These are phyloP conservation scores for Gadopsis marmoratus DNA, from an alignment of 2,797 vertebrate genomes.

Conservation along the genomic window DNA sequence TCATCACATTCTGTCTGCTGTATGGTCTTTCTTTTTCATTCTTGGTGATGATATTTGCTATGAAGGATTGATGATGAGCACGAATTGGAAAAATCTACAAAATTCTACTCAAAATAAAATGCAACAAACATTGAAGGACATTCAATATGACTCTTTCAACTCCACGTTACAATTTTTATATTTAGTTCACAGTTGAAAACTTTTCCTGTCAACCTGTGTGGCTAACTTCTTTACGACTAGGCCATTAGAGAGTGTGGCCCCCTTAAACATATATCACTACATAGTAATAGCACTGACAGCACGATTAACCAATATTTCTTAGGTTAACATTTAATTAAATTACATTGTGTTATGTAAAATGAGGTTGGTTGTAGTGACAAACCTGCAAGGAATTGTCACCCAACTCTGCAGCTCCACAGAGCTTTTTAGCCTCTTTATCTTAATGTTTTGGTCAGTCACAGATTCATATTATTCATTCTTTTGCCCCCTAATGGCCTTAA, in stretches of 20 bases:
- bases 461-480: neutral
- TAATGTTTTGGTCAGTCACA: neutral
- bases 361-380: neutral
- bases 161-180: neutral
- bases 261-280: neutral
- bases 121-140: neutral
- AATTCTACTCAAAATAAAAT: neutral
- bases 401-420: no score
- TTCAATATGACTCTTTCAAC: neutral
- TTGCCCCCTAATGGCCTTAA: neutral
- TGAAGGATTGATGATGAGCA: neutral
- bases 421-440: no score
- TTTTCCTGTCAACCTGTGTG: neutral
- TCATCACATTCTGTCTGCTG: neutral
- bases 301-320: neutral
- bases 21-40: neutral
- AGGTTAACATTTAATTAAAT: neutral
- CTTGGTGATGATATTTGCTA: neutral
- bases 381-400: neutral
- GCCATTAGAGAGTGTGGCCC: neutral
- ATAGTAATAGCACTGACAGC: neutral
- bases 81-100: neutral
- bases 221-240: no score
- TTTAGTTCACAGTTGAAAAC: neutral
- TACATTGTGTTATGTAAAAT: neutral